Percentiles rank a stretch among this genome's conserved stretches.
Conservation (phyloP, 2,113 vertebrate species). For the Merops nubicus region DNA sequence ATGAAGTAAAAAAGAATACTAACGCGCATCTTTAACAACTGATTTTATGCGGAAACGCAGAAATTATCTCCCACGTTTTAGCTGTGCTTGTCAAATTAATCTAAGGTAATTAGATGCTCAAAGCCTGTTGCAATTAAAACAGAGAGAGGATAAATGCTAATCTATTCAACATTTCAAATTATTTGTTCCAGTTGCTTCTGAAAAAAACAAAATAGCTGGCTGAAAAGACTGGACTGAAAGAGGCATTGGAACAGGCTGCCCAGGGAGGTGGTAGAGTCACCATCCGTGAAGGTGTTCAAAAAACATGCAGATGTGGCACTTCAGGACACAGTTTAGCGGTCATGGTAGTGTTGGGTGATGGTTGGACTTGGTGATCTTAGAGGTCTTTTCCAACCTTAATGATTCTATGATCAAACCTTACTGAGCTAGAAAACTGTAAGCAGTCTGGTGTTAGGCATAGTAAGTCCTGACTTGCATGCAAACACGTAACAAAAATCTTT, state of each 20-base stretch:
- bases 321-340: too few relatives aligned
- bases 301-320: too few relatives aligned
- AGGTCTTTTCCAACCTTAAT: too few relatives aligned
- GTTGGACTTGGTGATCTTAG: too few relatives aligned
- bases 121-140: neutral
- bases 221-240: too few relatives aligned
- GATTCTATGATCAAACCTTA: neutral
- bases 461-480: neutral
- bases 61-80: neutral
- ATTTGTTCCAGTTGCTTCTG: neutral
- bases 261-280: too few relatives aligned
- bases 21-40: rapidly evolving
- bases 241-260: too few relatives aligned
- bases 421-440: neutral
- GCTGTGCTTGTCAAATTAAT: neutral
- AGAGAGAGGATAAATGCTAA: neutral
- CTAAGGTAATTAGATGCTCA: neutral
- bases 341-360: too few relatives aligned
- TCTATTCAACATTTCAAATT: neutral
- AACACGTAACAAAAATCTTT: neutral
- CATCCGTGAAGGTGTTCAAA: too few relatives aligned
- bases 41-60: neutral
- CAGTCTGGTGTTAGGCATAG: neutral
- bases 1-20: neutral
- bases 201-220: neutral